Evolutionary conservation across 2,888 invertebrate genomes (phyloP), one percentile per base, ranked within the genome.

Genomic region (Oligia latruncula): DNA sequence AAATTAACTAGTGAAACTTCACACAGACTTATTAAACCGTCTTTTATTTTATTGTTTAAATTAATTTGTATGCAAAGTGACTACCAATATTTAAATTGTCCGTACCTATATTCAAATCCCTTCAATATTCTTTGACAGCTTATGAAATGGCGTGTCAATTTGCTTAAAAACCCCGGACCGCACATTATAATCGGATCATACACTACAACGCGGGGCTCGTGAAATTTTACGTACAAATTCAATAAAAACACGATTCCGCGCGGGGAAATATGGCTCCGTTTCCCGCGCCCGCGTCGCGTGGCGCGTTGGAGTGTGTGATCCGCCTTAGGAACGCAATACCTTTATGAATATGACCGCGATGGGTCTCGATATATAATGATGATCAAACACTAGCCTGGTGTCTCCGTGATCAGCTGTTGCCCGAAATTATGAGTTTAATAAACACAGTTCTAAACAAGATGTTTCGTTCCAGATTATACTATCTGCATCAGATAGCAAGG

Each of bases 391-490:
- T 52, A 6, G 52, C 8, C 8, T 20, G 8, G 8, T 8, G 55
- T 23, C 3, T 8, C 23, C 55, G 9, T 58, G 3, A 58, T 58
- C 23, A 23, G 23, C 55, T 55, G 8, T 55, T 55, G 23, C 23
- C 3, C 23, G 8, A 9, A 55, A 55, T 2, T 52, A 20, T 6
- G 20, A 8, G 2, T n/a, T 60, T 5, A 13, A 15, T 6, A 15
- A 62, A 62, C 2, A 62, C 17, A 29, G 15, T 71, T 71, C 29
- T 74, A 43, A 71, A 0, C 9, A 6, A 17, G 0, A 17, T 29
- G 80, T 78, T 84, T 90, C 92, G 76, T 97, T 97, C 15, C 95
- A 97, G 97, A 88, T 95, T 97, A 77, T 97, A 96, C 93, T 97
- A 96, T 94, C 92, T 97, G 0, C 97, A 97, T 87, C 95, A 97